phyloP scores from a whole-genome alignment of 2,113 vertebrate genomes.

The Nasalis larvatus region DNA sequence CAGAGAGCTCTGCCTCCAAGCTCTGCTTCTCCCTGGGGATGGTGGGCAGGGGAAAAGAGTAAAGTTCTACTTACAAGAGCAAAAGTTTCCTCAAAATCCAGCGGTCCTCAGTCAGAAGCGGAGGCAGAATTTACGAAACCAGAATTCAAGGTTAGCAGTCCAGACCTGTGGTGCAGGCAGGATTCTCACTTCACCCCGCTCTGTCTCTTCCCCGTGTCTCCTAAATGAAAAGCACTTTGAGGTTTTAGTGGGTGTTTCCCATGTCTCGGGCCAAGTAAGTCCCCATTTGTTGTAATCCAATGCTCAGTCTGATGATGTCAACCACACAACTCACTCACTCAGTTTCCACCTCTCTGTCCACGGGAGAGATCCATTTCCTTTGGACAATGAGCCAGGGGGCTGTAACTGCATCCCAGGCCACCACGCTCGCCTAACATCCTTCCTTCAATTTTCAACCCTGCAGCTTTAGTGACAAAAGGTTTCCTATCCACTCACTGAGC shows the following conservation, averaged over 20 bases:
- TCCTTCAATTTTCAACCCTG: slow-evolving; percentile 69
- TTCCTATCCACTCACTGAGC: slow-evolving; percentile 59
- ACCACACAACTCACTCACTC: slow-evolving; percentile 76
- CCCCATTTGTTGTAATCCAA: slow-evolving; percentile 86
- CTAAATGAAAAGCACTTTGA: slow-evolving; percentile 84
- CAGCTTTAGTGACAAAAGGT: slow-evolving; percentile 51
- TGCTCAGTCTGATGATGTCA: slow-evolving; percentile 87
- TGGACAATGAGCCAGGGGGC: slow-evolving; percentile 69
- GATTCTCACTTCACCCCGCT: not conserved
- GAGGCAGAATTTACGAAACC: not conserved
- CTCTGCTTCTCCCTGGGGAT: not conserved
- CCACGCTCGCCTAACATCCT: slow-evolving; percentile 80
- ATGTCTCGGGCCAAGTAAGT: slow-evolving; percentile 75
- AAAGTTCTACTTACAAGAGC: slow-evolving; percentile 78
- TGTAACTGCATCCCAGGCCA: slow-evolving; percentile 77
- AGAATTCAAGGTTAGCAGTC: slow-evolving; percentile 5
- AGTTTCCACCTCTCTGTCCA: slow-evolving; percentile 79
- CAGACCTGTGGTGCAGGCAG: not conserved
- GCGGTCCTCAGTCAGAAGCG: not conserved
- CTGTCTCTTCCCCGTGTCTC: slow-evolving; percentile 51
- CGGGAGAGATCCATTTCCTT: slow-evolving; percentile 83
- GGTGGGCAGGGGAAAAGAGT: not conserved
- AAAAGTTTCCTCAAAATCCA: slow-evolving; percentile 22
- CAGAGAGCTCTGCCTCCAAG: not conserved
- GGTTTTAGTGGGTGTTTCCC: slow-evolving; percentile 86